Conservation (phyloP, 2,797 vertebrate species). For the Acrossocheilus fasciatus region DNA sequence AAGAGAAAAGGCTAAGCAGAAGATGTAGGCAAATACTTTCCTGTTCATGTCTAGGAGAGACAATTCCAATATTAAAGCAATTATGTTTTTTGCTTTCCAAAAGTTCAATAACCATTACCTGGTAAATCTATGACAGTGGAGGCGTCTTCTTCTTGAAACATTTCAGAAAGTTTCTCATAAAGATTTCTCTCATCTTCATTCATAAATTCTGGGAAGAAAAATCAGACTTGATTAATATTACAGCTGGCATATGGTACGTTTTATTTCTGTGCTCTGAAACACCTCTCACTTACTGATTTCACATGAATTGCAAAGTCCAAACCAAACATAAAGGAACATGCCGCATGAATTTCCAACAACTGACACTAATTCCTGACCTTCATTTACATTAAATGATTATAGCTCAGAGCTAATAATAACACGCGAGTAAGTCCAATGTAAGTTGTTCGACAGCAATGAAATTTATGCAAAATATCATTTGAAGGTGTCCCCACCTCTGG, state of each 20-base stretch:
- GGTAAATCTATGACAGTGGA: constrained; percentile 74
- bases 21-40: not conserved
- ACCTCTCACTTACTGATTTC: constrained; percentile 23
- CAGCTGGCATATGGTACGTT: not conserved
- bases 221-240: constrained; percentile 56
- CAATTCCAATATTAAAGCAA: not conserved
- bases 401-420: constrained; percentile 64
- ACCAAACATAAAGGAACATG: constrained; percentile 24
- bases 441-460: constrained; percentile 42
- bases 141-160: constrained; percentile 79
- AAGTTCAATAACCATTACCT: constrained; percentile 70
- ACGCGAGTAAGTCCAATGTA: constrained; percentile 48
- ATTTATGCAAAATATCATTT: constrained; percentile 63
- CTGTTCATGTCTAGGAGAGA: not conserved
- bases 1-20: not conserved
- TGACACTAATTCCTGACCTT: constrained; percentile 63
- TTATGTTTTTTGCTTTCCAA: not conserved
- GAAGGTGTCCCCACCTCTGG: constrained; percentile 56
- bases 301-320: constrained; percentile 42
- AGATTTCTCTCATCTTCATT: constrained; percentile 77
- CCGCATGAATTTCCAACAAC: constrained; percentile 49
- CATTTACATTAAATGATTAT: constrained; percentile 65
- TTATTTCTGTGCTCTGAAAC: constrained; percentile 9
- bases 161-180: constrained; percentile 76
- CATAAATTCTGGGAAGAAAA: constrained; percentile 70